phyloP scores from a whole-genome alignment of 2,797 vertebrate species.

The Enteromius fasciolatus region DNA sequence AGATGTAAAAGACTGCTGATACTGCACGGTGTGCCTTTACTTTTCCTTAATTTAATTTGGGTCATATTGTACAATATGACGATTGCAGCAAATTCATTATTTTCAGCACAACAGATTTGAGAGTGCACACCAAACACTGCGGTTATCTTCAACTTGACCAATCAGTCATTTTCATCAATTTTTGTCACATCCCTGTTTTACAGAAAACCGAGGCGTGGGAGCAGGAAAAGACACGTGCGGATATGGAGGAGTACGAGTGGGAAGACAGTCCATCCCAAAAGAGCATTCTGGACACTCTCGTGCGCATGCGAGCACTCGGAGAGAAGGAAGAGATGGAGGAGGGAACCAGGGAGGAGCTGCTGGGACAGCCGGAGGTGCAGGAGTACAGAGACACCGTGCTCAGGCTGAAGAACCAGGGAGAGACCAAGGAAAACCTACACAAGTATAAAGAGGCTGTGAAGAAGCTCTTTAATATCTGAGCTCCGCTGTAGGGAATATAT shows the following conservation, averaged over 20 bases:
- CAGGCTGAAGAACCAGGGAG: constrained; percentile 88
- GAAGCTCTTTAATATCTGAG: constrained; percentile 77
- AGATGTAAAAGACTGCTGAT: background rate
- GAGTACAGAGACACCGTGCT: constrained; percentile 83
- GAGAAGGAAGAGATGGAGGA: constrained; percentile 56
- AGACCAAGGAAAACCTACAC: constrained; percentile 77
- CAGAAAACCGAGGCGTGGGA: constrained; percentile 96
- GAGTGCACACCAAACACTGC: background rate
- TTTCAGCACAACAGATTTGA: background rate
- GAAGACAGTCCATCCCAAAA: constrained; percentile 88
- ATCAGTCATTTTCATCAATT: background rate
- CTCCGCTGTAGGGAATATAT: background rate
- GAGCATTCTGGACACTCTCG: constrained; percentile 80
- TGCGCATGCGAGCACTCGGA: constrained; percentile 72
- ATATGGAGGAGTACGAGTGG: constrained; percentile 94
- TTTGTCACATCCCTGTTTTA: constrained; percentile 10
- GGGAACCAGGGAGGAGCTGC: constrained; percentile 76
- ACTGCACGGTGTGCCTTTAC: background rate
- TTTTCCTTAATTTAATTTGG: background rate
- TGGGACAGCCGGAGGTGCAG: constrained; percentile 78
- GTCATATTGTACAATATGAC: background rate
- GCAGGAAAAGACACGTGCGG: constrained; percentile 82
- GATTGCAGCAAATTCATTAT: background rate
- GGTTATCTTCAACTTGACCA: background rate
- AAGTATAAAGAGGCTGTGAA: constrained; percentile 91